Conservation (phyloP, 2,888 invertebrate genomes). For the Xestia c-nigrum region DNA sequence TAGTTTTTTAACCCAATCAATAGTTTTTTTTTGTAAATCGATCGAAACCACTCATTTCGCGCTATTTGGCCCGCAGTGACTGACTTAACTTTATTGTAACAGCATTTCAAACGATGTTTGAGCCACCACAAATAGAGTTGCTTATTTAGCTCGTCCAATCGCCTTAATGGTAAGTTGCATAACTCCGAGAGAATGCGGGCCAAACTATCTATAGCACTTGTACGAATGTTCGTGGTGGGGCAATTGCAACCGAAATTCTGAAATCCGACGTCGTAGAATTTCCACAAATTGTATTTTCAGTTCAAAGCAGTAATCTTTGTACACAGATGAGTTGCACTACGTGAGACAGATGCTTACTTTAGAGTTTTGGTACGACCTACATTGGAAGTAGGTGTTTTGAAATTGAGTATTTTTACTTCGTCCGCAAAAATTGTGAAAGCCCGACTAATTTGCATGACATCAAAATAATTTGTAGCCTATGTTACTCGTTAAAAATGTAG, state of each 20-base stretch:
- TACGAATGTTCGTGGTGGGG: neutral
- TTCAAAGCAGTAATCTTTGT: neutral
- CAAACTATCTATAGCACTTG: conserved; percentile 5
- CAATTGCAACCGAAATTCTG: neutral
- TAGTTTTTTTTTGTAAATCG: too few species aligned
- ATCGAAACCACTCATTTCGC: too few species aligned
- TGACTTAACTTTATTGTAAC: too few species aligned
- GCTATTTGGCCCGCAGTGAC: too few species aligned
- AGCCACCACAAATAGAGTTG: too few species aligned
- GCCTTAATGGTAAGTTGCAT: neutral
- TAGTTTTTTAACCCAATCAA: too few species aligned
- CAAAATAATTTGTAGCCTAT: too few species aligned
- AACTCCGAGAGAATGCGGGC: neutral
- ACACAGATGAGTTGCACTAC: neutral
- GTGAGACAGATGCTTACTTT: neutral
- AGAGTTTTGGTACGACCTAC: neutral
- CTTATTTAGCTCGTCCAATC: too few species aligned
- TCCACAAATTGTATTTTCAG: neutral
- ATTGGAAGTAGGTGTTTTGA: neutral
- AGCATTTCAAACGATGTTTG: too few species aligned
- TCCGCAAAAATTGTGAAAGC: too few species aligned
- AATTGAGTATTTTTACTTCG: neutral
- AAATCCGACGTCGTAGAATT: neutral
- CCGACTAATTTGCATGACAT: too few species aligned
- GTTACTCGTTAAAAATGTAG: too few species aligned